A percentile compares a stretch with the other conserved stretches of the same genome.
phyloP scores from a whole-genome alignment of 2,113 vertebrate genomes.

The Oryzias celebensis region DNA sequence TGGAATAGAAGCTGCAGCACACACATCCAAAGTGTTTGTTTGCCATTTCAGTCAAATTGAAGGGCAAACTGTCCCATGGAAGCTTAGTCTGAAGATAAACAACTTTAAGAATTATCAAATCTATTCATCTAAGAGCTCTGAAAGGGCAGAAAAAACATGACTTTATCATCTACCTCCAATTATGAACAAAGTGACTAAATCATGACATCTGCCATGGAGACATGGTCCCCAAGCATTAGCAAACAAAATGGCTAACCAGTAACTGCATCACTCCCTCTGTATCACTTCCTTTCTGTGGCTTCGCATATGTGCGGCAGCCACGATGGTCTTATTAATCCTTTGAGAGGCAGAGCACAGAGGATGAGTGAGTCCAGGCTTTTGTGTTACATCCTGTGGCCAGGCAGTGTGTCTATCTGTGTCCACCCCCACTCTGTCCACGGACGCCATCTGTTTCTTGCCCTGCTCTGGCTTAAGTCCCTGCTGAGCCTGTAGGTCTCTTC shows the following conservation, averaged over 20 bases:
- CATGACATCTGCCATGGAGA: slow-evolving; percentile 31
- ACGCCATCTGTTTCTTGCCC: slow-evolving; percentile 74
- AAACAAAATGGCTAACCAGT: slow-evolving; percentile 47
- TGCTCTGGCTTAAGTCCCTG: slow-evolving; percentile 56
- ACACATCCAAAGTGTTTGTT: slow-evolving; percentile 24
- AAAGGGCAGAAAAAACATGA: background rate
- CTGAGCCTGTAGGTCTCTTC: slow-evolving; percentile 41
- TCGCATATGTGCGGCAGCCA: slow-evolving; percentile 47
- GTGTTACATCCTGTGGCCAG: slow-evolving; percentile 62
- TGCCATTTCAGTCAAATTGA: slow-evolving; percentile 16
- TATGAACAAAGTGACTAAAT: slow-evolving; percentile 13
- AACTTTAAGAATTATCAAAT: slow-evolving; percentile 25
- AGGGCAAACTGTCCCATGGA: slow-evolving; percentile 7
- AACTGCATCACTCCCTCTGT: slow-evolving; percentile 16
- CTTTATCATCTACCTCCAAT: slow-evolving; percentile 10
- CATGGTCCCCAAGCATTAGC: slow-evolving; percentile 11
- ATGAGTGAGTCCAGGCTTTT: slow-evolving; percentile 64
- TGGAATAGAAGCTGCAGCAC: slow-evolving; percentile 28
- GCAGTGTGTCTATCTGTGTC: slow-evolving; percentile 30
- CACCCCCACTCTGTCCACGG: slow-evolving; percentile 41
- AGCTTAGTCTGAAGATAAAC: slow-evolving; percentile 25
- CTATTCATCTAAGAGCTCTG: slow-evolving; percentile 8
- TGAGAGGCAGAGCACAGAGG: slow-evolving; percentile 55
- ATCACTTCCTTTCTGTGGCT: slow-evolving; percentile 28
- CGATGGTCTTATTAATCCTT: slow-evolving; percentile 68